A percentile compares a stretch with the other conserved stretches of the same genome.
These are phyloP conservation scores for Paraescarpia echinospica DNA, from an alignment of 1,140 invertebrate species.

Conservation along the genomic window DNA sequence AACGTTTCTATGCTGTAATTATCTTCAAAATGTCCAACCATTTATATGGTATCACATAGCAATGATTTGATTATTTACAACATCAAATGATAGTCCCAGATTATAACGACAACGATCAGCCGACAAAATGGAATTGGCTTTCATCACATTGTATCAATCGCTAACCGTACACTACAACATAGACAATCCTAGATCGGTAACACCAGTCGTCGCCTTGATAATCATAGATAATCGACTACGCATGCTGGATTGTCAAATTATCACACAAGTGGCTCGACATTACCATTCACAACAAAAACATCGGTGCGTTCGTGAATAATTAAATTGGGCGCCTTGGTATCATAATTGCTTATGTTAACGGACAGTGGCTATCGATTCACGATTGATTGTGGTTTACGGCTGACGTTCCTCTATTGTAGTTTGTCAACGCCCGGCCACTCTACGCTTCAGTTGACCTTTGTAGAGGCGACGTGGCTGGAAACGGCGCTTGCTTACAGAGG, in stretches of 20 bases:
- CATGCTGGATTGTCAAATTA: not conserved
- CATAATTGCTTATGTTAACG: not conserved
- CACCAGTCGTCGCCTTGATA: not conserved
- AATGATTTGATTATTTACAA: not conserved
- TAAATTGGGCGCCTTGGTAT: not conserved
- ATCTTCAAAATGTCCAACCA: no score
- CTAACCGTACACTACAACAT: not conserved
- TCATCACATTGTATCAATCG: not conserved
- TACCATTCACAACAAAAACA: not conserved
- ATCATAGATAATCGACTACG: not conserved
- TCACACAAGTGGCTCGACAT: not conserved
- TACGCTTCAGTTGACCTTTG: not conserved
- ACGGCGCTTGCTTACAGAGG: not conserved
- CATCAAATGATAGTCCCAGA: not conserved
- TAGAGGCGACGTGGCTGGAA: no score
- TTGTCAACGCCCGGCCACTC: not conserved
- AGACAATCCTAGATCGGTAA: not conserved
- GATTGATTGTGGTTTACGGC: not conserved
- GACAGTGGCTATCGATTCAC: not conserved
- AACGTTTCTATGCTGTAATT: no score
- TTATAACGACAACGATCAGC: not conserved
- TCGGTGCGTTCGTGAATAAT: not conserved
- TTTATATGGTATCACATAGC: not conserved
- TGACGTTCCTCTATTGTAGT: not conserved
- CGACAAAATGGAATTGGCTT: not conserved